These are phyloP conservation scores for Sebastes trivittatus DNA, from an alignment of 2,797 vertebrate genomes.

Conservation along the genomic window DNA sequence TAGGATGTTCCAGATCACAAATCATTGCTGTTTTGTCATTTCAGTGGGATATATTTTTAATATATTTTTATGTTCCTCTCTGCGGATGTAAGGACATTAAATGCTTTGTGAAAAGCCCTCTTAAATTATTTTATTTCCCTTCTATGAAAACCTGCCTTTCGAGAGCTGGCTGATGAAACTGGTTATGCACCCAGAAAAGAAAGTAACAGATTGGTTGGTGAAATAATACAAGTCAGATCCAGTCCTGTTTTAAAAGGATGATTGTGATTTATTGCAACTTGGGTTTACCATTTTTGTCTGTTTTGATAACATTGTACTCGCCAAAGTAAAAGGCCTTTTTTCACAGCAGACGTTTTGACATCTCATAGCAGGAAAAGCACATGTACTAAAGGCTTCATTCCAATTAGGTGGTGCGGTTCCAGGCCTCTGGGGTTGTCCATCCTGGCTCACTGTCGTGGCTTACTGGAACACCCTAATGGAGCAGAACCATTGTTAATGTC, in stretches of 20 bases:
- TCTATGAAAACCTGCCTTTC: neutral
- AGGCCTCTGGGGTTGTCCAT: neutral
- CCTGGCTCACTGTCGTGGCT: neutral
- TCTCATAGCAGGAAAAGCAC: neutral
- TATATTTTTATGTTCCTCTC: conserved; percentile 7
- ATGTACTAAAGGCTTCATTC: neutral
- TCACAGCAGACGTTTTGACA: neutral
- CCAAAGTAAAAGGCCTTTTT: neutral
- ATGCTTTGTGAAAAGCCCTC: conserved; percentile 15
- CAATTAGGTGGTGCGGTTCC: neutral
- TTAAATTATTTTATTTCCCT: conserved; percentile 22
- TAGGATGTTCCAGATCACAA: conserved; percentile 19
- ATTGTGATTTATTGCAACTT: neutral
- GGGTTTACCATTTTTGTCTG: neutral
- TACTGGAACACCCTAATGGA: neutral
- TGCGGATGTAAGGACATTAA: conserved; percentile 25
- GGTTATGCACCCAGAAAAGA: neutral
- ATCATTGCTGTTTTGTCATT: conserved; percentile 19
- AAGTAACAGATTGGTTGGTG: neutral
- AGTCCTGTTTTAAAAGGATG: conserved; percentile 10
- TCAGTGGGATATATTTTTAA: conserved; percentile 19
- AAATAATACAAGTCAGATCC: conserved; percentile 1
- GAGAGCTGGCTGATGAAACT: conserved; percentile 12
- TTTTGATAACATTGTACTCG: neutral
- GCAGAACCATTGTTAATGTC: neutral